Evolutionary conservation across 2,113 vertebrate genomes (phyloP).

Genomic region (Elaphurus davidianus): DNA sequence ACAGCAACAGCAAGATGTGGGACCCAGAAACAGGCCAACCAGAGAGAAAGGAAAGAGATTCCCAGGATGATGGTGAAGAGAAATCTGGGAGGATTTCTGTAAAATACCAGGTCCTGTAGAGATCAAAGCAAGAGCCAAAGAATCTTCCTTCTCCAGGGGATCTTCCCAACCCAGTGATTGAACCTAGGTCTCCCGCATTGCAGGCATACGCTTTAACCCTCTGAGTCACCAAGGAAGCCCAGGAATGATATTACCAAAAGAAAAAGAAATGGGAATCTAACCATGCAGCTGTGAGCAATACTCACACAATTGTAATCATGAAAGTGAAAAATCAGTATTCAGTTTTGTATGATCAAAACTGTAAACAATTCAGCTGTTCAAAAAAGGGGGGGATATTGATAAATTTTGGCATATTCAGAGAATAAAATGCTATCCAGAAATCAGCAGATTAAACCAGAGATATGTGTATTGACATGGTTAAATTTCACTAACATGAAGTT

Average conservation of each 20-base stretch:
- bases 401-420: neutral
- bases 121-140: neutral
- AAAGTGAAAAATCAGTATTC: neutral
- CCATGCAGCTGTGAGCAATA: neutral
- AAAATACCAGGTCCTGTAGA: neutral
- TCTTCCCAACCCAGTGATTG: too few species aligned
- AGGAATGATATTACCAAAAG: neutral
- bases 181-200: too few species aligned
- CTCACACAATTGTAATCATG: neutral
- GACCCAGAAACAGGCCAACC: neutral
- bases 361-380: neutral
- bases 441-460: neutral
- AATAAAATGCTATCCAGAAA: neutral
- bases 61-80: neutral
- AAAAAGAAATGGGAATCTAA: neutral
- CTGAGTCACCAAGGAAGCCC: too few species aligned
- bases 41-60: neutral
- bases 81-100: neutral
- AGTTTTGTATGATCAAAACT: neutral
- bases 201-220: too few species aligned
- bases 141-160: neutral
- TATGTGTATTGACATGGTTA: neutral
- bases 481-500: neutral
- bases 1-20: neutral
- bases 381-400: neutral